Conservation (phyloP, 2,797 vertebrate genomes). For the Forpus xanthops region DNA sequence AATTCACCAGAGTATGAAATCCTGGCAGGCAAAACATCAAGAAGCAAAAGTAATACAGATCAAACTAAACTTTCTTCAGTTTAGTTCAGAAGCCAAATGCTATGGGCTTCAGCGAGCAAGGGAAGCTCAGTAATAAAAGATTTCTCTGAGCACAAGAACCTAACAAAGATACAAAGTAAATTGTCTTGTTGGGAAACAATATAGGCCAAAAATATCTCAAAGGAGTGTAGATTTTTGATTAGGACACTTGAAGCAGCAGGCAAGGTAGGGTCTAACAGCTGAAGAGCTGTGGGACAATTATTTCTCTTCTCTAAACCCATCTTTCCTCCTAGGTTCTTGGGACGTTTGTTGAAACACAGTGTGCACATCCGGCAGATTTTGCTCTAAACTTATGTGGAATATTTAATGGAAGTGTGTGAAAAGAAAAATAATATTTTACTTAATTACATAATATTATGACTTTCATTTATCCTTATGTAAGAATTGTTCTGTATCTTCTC, state of each 20-base stretch:
- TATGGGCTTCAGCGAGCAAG: background rate
- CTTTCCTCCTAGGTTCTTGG: background rate
- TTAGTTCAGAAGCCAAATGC: background rate
- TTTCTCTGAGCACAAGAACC: background rate
- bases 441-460: background rate
- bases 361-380: background rate
- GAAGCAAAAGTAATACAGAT: background rate
- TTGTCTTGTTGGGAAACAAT: background rate
- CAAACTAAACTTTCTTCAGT: background rate
- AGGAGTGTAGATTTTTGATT: background rate
- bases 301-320: background rate
- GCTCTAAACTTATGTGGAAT: background rate
- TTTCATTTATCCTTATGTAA: background rate
- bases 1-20: background rate
- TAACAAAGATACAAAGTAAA: background rate
- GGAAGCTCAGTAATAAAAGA: background rate
- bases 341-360: background rate
- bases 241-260: background rate
- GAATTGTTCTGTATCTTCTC: background rate
- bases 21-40: conserved; percentile 10
- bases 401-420: background rate
- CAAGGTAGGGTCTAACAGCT: background rate
- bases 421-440: background rate
- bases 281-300: background rate
- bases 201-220: background rate